Evolutionary conservation across 2,888 invertebrate species (phyloP), one percentile per base, ranked within the genome.

Genomic region (Torymus texanus): DNA sequence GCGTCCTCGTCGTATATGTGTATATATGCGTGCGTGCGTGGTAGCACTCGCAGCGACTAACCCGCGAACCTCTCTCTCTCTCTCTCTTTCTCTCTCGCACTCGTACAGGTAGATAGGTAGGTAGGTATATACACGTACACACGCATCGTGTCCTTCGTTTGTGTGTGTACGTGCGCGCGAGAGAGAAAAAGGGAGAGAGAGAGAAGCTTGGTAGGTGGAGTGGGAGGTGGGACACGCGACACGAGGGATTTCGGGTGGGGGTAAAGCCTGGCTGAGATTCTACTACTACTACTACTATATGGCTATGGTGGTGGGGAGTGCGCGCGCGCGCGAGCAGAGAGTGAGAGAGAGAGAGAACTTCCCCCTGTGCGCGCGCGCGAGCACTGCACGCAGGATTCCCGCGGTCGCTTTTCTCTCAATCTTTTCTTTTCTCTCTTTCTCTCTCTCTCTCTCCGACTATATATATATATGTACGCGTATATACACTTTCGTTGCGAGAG

Each of bases 221-320:
- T 89, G 89, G 90, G 89, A 89, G 88, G 85, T 84, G 85, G 85
- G 90, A 89, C 90, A 90, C 90, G 90, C 90, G 90, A 89, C 90
- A 89, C 84, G 79, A 81, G 83, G 79, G 83, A 83, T 58, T 50
- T 58, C 71, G 41, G 80, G 84, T 83, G 79, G 79, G 79, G 74
- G 55, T 41, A 41, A n/a, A 24, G 53, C 59, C 59, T 11, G 24
- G 16, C 68, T 12, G 73, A 51, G 74, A 78, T 71, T 76, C 70
- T 41, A 41, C 41, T 41, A 41, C 8, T 61, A 61, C 24, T 24
- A 61, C 13, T 11, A 21, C 18, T 21, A 18, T 61, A 24, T 61
- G 13, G 13, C 21, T 61, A 24, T 61, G 18, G 29, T n/a, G 13
- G 8, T 10, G 14, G 18, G 2, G 29, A 16, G 76, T 62, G 55